Conservation (phyloP, 35 echinoderm and acorn worm species). For the Apostichopus japonicus region DNA sequence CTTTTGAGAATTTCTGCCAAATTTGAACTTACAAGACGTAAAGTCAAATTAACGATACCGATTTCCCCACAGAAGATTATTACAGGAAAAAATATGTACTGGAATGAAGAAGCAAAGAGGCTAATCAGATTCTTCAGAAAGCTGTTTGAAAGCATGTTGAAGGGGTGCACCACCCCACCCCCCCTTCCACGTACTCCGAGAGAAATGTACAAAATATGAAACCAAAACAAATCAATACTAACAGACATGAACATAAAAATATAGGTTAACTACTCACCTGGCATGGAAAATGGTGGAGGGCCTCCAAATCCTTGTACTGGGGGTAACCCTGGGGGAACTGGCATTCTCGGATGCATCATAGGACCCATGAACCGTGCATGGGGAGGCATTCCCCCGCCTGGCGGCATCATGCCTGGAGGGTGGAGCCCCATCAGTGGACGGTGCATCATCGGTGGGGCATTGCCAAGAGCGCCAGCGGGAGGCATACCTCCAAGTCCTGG, state of each 20-base stretch:
- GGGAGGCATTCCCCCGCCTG: slow-evolving; percentile 49
- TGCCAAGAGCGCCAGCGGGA: slow-evolving; percentile 2
- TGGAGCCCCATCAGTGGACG: slow-evolving; percentile 38
- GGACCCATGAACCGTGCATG: slow-evolving; percentile 21
- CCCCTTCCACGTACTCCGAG: no score
- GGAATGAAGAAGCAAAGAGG: no score
- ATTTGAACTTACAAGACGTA: no score
- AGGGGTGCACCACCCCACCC: no score
- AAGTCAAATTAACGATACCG: no score
- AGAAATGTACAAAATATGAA: no score
- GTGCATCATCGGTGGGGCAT: slow-evolving; percentile 24
- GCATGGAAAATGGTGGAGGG: slow-evolving; percentile 23
- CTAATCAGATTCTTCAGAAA: no score
- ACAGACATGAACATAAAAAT: not conserved
- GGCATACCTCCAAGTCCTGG: slow-evolving; percentile 12
- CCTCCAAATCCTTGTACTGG: slow-evolving; percentile 13
- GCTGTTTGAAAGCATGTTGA: no score
- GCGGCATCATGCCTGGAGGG: slow-evolving; percentile 66
- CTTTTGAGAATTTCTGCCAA: no score
- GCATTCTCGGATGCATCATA: slow-evolving; percentile 35
- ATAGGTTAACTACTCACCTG: slow-evolving; percentile 6
- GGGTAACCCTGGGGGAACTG: slow-evolving; percentile 17
- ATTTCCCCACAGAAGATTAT: no score
- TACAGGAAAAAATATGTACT: no score
- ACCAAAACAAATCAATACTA: no score